Evolutionary conservation across 92 coral and sea anemone genomes (phyloP), one percentile per base, ranked within the genome.

Genomic region (Parazoanthus atlanticus): DNA sequence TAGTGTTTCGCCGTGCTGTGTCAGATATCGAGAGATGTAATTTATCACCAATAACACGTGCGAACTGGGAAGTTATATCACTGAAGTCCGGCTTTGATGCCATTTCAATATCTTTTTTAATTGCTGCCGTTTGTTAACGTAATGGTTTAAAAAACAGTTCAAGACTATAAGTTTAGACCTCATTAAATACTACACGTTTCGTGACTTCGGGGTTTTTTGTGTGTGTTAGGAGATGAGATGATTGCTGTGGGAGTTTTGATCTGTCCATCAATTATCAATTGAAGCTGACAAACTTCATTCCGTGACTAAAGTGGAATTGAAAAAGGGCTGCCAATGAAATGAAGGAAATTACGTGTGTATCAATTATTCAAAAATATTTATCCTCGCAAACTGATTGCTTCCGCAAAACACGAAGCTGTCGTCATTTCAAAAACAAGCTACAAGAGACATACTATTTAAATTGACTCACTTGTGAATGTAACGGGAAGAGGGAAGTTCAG

Each of bases 291-390:
- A 25, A 61, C 69, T 61, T 61, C 26, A 21, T 61, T 61, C 69
- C 69, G 69, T 61, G 69, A 61, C 69, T 15, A 61, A 25, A 23
- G 0, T 7, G 3, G 1, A 52, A 61, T 61, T 25, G 8, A 25
- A 49, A 80, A 80, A 56, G 34, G 70, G 79, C 25, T 80, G 84
- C 25, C 84, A 67, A 66, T 64, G 19, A 52, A 79, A 79, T 80
- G 69, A 84, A 69, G 76, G 79, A 84, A 84, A 71, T 71, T 43
- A 43, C 86, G 34, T 11, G 1, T 46, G 49, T 67, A 67, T 69
- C 78, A 71, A 61, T 16, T 56, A 56, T 56, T 56, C 69, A 61
- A 21, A 61, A 61, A 70, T 43, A 69, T 69, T 83, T 30, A 69
- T 69, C 54, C 66, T 61, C 64, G 28, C 33, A 66, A 67, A 67